A percentile compares a stretch with the other conserved stretches of the same genome.
phyloP scores from a whole-genome alignment of 1,140 invertebrate genomes.

The Stegodyphus dumicola region DNA sequence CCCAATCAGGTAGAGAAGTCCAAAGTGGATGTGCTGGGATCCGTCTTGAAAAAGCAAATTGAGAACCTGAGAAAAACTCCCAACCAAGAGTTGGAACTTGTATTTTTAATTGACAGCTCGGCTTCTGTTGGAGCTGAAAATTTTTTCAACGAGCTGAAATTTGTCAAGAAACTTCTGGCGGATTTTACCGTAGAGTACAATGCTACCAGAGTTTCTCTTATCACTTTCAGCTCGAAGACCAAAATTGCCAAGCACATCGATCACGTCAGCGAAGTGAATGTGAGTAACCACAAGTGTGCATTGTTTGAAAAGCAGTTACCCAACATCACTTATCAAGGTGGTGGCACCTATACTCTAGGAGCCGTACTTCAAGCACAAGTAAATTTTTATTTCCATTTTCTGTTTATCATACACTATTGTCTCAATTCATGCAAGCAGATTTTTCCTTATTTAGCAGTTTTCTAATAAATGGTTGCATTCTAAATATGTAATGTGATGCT shows the following conservation, averaged over 20 bases:
- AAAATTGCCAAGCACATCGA: conserved; percentile 75
- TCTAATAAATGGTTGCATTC: too few species aligned
- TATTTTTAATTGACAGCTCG: conserved; percentile 79
- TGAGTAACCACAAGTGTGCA: conserved; percentile 75
- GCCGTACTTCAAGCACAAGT: conserved; percentile 77
- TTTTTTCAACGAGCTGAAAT: conserved; percentile 78
- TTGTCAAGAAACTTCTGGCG: conserved; percentile 78
- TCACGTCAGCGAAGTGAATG: conserved; percentile 71
- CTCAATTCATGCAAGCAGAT: too few species aligned
- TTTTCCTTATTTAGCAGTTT: too few species aligned
- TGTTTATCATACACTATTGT: too few species aligned
- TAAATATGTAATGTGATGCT: too few species aligned
- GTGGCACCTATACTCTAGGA: conserved; percentile 78
- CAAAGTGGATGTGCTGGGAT: conserved; percentile 73
- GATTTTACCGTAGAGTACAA: conserved; percentile 77
- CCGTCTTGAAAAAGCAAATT: conserved; percentile 72
- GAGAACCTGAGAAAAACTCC: conserved; percentile 63
- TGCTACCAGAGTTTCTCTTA: conserved; percentile 75
- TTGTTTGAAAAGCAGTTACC: conserved; percentile 75
- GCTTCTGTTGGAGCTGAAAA: conserved; percentile 76
- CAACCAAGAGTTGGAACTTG: conserved; percentile 73
- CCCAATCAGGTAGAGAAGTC: conserved; percentile 66
- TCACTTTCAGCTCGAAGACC: conserved; percentile 76
- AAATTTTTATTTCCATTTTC: conserved; percentile 40
- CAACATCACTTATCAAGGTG: conserved; percentile 75